phyloP scores from a whole-genome alignment of 2,113 vertebrate species.

The Excalfactoria chinensis region DNA sequence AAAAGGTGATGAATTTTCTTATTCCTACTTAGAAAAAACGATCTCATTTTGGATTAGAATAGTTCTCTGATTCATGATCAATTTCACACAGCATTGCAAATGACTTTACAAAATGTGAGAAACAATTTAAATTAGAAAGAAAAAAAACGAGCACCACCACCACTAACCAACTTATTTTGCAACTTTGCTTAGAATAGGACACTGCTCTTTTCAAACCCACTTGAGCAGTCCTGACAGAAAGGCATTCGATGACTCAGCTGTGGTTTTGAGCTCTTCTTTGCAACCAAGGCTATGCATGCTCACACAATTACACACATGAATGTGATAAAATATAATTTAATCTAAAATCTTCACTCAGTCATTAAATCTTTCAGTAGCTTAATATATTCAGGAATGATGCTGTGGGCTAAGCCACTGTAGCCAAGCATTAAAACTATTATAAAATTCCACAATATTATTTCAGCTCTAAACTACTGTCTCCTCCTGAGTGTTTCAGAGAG shows the following conservation, averaged over 20 bases:
- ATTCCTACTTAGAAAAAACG: not conserved
- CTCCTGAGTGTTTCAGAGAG: not conserved
- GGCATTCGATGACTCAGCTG: conserved; percentile 20
- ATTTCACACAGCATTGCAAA: not conserved
- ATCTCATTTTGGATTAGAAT: not conserved
- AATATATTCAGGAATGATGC: conserved; percentile 72
- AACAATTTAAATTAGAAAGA: not conserved
- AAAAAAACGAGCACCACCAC: not conserved
- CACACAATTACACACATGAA: conserved; percentile 35
- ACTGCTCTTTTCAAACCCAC: not conserved
- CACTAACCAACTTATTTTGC: not conserved
- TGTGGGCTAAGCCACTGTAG: conserved; percentile 38
- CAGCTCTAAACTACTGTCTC: not conserved
- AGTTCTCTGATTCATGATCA: not conserved
- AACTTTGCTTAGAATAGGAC: not conserved
- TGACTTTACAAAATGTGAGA: not conserved
- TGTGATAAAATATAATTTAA: conserved; percentile 61
- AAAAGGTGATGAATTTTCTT: not conserved
- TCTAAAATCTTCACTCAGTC: conserved; percentile 64
- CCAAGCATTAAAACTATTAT: conserved; percentile 50
- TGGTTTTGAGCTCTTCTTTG: conserved; percentile 33
- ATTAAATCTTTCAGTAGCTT: conserved; percentile 64
- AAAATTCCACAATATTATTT: conserved; percentile 14
- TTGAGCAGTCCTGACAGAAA: not conserved
- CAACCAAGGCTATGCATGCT: conserved; percentile 1